Evolutionary conservation across 2,888 invertebrate genomes (phyloP).

Genomic region (Oscheius sp.): DNA sequence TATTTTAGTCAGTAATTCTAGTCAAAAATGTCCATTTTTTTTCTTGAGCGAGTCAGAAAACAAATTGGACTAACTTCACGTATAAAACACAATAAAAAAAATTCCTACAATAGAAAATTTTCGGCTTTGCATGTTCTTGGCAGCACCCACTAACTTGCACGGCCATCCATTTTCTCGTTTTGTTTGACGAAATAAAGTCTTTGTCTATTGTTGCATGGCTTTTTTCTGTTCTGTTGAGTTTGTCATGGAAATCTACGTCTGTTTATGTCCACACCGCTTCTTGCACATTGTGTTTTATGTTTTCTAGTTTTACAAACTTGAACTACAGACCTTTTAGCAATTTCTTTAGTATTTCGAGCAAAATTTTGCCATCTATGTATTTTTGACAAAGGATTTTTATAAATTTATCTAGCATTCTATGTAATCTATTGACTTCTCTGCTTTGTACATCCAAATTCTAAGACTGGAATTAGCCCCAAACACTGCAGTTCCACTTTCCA

Average conservation of each 20-base stretch:
- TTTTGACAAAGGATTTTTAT: no score
- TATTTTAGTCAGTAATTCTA: not conserved
- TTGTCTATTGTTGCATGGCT: conserved; percentile 15
- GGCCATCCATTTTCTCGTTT: not conserved
- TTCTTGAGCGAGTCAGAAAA: not conserved
- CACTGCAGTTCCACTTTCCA: no score
- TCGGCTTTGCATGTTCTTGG: not conserved
- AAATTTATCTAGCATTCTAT: no score
- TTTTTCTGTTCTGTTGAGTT: not conserved
- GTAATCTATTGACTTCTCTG: no score
- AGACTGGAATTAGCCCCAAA: no score
- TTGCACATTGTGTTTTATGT: not conserved
- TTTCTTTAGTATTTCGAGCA: no score
- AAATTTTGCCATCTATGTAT: no score
- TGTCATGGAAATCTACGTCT: not conserved
- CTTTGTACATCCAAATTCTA: no score
- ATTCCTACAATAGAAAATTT: conserved; percentile 6
- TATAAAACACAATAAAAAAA: not conserved
- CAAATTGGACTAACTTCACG: not conserved
- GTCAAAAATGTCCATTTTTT: not conserved
- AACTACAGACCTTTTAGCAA: no score
- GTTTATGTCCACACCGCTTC: no score
- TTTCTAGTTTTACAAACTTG: not conserved
- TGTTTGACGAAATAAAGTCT: conserved; percentile 21
- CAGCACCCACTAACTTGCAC: not conserved